A percentile compares a stretch with the other conserved stretches of the same genome.
phyloP scores from a whole-genome alignment of 2,888 invertebrate genomes.

The Mythimna loreyi region DNA sequence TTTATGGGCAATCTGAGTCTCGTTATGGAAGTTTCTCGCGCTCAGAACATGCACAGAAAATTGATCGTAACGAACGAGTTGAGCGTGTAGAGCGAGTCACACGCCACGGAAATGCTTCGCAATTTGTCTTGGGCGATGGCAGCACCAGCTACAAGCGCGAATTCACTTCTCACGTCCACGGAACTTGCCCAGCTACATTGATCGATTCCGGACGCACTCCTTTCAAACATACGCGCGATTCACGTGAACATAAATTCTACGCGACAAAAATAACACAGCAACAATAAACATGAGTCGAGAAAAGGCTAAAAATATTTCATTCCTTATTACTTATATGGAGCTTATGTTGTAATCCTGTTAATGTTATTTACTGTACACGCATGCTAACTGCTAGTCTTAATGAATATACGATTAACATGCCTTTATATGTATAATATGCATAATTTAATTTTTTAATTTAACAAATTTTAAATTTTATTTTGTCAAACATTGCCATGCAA shows the following conservation, averaged over 20 bases:
- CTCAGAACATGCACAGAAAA: slow-evolving; percentile 83
- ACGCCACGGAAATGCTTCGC: slow-evolving; percentile 93
- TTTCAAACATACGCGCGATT: slow-evolving; percentile 96
- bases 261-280: slow-evolving; percentile 91
- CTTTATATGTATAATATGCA: slow-evolving; percentile 71
- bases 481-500: slow-evolving; percentile 87
- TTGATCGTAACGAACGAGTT: slow-evolving; percentile 84
- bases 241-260: slow-evolving; percentile 96
- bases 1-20: slow-evolving; percentile 94
- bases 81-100: slow-evolving; percentile 91
- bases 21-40: slow-evolving; percentile 93
- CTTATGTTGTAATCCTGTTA: slow-evolving; percentile 69
- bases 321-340: slow-evolving; percentile 72
- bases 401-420: slow-evolving; percentile 75
- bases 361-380: slow-evolving; percentile 69
- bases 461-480: slow-evolving; percentile 68
- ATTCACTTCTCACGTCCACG: slow-evolving; percentile 93
- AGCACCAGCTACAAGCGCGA: slow-evolving; percentile 94
- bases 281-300: slow-evolving; percentile 63
- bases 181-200: slow-evolving; percentile 95
- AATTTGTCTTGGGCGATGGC: slow-evolving; percentile 94
- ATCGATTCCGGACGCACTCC: slow-evolving; percentile 94
- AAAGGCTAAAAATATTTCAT: slow-evolving; percentile 67
- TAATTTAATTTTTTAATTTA: slow-evolving; percentile 68
- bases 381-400: slow-evolving; percentile 84